phyloP scores from a whole-genome alignment of 2,888 invertebrate genomes.

The Dolichomitus sp. region DNA sequence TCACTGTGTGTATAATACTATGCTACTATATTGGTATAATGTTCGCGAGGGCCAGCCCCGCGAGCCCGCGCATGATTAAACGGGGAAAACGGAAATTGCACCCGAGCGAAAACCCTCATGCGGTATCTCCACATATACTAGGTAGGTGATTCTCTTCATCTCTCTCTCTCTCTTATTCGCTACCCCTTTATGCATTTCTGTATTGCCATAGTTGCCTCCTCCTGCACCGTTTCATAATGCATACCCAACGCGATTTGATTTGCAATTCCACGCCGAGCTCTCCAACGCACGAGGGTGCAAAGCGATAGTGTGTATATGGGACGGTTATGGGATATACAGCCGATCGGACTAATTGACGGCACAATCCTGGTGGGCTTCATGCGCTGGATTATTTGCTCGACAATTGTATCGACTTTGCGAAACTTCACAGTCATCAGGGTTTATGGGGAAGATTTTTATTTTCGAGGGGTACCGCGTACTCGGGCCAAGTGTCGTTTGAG shows the following conservation, averaged over 20 bases:
- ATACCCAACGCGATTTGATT: conserved; percentile 60
- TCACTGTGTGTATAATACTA: conserved; percentile 3
- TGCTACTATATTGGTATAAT: conserved; percentile 1
- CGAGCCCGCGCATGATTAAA: conserved; percentile 81
- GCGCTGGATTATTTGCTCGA: conserved; percentile 17
- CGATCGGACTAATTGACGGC: conserved; percentile 49
- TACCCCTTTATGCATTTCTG: not conserved
- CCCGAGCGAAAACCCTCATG: conserved; percentile 64
- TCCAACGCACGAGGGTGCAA: conserved; percentile 38
- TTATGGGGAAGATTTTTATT: not conserved
- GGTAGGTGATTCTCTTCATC: too few species aligned
- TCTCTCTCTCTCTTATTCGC: not conserved
- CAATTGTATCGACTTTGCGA: not conserved
- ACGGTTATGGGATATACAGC: conserved; percentile 1
- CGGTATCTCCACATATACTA: conserved; percentile 33
- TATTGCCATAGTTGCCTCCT: not conserved
- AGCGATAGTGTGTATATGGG: conserved; percentile 37
- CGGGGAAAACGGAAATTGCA: conserved; percentile 80
- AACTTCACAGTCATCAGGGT: not conserved
- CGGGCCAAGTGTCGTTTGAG: too few species aligned
- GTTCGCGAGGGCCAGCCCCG: conserved; percentile 69
- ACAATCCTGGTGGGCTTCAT: conserved; percentile 28
- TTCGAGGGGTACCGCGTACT: too few species aligned
- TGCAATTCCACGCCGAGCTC: conserved; percentile 53
- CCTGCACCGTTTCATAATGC: conserved; percentile 39